These are phyloP conservation scores for Ophonus ardosiacus DNA, from an alignment of 2,888 invertebrate species.

Conservation along the genomic window DNA sequence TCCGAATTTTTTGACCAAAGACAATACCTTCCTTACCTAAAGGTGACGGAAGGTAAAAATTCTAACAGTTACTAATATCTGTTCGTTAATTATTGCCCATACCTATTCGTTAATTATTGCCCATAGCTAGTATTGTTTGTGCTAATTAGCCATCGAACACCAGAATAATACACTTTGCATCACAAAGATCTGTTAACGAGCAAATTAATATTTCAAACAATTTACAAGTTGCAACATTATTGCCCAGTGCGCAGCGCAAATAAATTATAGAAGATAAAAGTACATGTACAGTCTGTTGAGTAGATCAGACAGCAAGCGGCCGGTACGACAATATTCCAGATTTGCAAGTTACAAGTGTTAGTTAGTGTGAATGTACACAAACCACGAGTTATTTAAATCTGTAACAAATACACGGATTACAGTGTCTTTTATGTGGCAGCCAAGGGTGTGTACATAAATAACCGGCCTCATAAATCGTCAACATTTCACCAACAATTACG, in stretches of 20 bases:
- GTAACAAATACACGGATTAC: slow-evolving; percentile 74
- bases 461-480: slow-evolving; percentile 72
- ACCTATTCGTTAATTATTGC: not conserved
- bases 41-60: too few relatives aligned
- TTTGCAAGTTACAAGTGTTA: not conserved
- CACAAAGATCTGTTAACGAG: slow-evolving; percentile 21
- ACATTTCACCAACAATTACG: slow-evolving; percentile 75
- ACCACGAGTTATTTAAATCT: slow-evolving; percentile 72
- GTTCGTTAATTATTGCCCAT: too few relatives aligned
- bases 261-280: slow-evolving; percentile 24
- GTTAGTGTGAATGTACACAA: slow-evolving; percentile 23
- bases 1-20: too few relatives aligned
- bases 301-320: not conserved
- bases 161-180: not conserved
- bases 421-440: slow-evolving; percentile 72
- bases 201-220: slow-evolving; percentile 32
- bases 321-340: not conserved
- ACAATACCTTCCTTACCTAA: too few relatives aligned
- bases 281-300: not conserved
- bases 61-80: too few relatives aligned
- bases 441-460: slow-evolving; percentile 72
- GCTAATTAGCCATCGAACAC: not conserved
- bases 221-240: slow-evolving; percentile 26
- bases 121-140: slow-evolving; percentile 1
- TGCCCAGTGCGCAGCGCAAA: slow-evolving; percentile 5